These are phyloP conservation scores for Pristionchus mayeri DNA, from an alignment of 2,888 invertebrate genomes.

Conservation along the genomic window DNA sequence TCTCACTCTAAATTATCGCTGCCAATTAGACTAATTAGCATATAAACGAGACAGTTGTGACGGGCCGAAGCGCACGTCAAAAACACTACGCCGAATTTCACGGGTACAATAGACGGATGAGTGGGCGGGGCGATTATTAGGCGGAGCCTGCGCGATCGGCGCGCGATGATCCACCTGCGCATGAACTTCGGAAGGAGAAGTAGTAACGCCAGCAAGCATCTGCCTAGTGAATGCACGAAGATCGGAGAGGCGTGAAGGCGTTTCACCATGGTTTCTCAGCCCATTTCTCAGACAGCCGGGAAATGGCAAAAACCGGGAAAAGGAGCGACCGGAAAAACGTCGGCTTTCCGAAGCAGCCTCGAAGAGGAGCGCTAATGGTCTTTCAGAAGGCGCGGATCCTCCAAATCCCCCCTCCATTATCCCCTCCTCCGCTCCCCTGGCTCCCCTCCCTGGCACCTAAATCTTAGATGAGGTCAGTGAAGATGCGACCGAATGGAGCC, in stretches of 20 bases:
- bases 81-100: not conserved
- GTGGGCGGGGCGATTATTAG: no score
- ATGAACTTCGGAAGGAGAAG: no score
- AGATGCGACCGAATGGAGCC: no score
- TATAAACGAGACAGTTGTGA: not conserved
- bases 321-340: not conserved
- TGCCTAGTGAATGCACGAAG: not conserved
- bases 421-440: not conserved
- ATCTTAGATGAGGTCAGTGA: no score
- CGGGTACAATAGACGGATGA: not conserved
- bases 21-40: slow-evolving; percentile 17
- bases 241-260: not conserved
- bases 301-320: not conserved
- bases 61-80: not conserved
- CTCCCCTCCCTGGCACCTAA: no score
- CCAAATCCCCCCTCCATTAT: slow-evolving; percentile 12
- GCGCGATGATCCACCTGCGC: not conserved
- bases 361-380: slow-evolving; percentile 4
- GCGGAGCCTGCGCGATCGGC: slow-evolving; percentile 17
- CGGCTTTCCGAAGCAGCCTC: no score
- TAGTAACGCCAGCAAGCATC: not conserved
- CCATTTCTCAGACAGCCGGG: not conserved
- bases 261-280: slow-evolving; percentile 20
- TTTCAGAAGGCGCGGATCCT: not conserved
- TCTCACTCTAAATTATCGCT: not conserved